Evolutionary conservation across 2,888 invertebrate species (phyloP).

Genomic region (Lepidocyrtoides sp.): DNA sequence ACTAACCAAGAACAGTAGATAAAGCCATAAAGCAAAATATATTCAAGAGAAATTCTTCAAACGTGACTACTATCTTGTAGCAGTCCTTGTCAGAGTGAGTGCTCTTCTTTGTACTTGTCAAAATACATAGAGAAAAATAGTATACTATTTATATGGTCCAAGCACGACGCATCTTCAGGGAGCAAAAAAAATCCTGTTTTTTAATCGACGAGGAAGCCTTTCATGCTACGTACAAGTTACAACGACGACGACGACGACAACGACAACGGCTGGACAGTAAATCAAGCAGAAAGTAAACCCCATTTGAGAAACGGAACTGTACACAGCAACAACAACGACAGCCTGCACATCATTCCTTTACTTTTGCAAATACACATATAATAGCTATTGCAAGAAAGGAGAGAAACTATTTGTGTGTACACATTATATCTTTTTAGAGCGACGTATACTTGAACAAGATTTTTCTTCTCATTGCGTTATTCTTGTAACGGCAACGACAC

Average conservation of each 20-base stretch:
- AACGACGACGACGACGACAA: background rate
- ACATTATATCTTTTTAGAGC: background rate
- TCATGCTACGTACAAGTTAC: background rate
- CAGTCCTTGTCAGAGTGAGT: background rate
- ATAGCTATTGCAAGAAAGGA: too few relatives aligned
- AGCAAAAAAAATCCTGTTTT: conserved; percentile 56
- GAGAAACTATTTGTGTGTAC: too few relatives aligned
- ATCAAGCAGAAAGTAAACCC: conserved; percentile 31
- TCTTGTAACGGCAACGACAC: background rate
- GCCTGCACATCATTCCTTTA: background rate
- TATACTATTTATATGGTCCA: background rate
- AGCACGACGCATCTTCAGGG: conserved; percentile 48
- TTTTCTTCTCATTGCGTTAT: background rate
- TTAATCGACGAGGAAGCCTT: conserved; percentile 54
- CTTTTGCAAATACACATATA: background rate
- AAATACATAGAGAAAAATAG: conserved; percentile 32
- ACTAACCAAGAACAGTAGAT: background rate
- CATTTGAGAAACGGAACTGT: conserved; percentile 1
- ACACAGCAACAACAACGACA: background rate
- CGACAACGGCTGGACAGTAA: conserved; percentile 51
- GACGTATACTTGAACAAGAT: background rate
- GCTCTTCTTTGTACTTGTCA: conserved; percentile 17
- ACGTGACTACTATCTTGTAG: conserved; percentile 31
- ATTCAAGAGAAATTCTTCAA: conserved; percentile 1
- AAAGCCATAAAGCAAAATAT: background rate